A percentile compares a stretch with the other conserved stretches of the same genome.
These are phyloP conservation scores for Colinus virginianus DNA, from an alignment of 2,113 vertebrate genomes.

Conservation along the genomic window DNA sequence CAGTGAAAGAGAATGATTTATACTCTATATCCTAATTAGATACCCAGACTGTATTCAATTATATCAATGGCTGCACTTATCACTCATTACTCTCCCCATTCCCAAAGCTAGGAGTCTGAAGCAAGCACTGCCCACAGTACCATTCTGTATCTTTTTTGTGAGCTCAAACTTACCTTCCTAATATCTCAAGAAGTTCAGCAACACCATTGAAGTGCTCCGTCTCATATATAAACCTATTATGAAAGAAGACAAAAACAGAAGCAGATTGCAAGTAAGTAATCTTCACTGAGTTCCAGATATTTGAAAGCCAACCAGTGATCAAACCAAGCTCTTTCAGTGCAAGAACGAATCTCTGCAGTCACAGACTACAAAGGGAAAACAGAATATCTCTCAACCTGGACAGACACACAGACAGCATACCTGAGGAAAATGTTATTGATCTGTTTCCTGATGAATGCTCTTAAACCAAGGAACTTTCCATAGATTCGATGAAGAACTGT, in stretches of 20 bases:
- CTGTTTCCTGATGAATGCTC: constrained; percentile 98
- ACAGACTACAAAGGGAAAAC: not conserved
- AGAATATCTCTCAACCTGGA: not conserved
- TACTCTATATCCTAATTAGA: not conserved
- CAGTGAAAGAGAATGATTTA: not conserved
- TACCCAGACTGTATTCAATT: not conserved
- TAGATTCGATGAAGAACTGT: constrained; percentile 97
- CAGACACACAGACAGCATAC: constrained; percentile 66
- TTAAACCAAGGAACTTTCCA: constrained; percentile 95
- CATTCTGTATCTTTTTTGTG: not conserved
- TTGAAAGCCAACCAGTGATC: not conserved
- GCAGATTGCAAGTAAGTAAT: not conserved
- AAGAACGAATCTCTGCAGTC: not conserved
- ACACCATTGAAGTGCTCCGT: constrained; percentile 89
- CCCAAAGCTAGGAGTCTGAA: constrained; percentile 38
- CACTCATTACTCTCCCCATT: not conserved
- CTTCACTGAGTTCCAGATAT: not conserved
- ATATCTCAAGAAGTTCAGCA: constrained; percentile 87
- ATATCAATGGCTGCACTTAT: not conserved
- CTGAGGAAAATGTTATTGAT: constrained; percentile 99
- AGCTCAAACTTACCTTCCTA: constrained; percentile 82
- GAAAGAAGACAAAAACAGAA: not conserved
- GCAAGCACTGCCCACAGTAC: not conserved
- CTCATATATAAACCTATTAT: constrained; percentile 87
- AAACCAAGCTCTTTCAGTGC: not conserved